A percentile compares a stretch with the other conserved stretches of the same genome.
Conservation (phyloP, 92 coral and sea anemone species). For the Phenganax subtilis region DNA sequence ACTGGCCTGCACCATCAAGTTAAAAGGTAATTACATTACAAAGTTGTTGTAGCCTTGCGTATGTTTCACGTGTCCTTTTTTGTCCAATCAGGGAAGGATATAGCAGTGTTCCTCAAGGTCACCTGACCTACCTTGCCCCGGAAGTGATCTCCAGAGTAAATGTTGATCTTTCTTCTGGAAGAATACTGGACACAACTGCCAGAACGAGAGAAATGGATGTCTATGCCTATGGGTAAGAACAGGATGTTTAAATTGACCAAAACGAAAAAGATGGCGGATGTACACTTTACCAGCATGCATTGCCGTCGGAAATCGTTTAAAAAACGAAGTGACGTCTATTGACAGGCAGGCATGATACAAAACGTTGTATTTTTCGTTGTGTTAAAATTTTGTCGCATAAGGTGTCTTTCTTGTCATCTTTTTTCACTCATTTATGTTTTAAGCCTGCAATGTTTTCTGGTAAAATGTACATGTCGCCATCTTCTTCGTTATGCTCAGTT, state of each 20-base stretch:
- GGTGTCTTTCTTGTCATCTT: too few species aligned
- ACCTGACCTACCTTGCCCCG: conserved; percentile 88
- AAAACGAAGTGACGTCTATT: too few species aligned
- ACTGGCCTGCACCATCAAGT: conserved; percentile 64
- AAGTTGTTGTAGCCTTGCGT: background rate
- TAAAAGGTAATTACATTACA: conserved; percentile 57
- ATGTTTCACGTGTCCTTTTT: background rate
- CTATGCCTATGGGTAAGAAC: conserved; percentile 79
- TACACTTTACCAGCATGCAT: too few species aligned
- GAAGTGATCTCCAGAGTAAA: conserved; percentile 81
- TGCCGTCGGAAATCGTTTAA: too few species aligned
- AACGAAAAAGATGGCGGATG: too few species aligned
- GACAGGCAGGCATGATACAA: too few species aligned
- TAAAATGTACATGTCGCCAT: too few species aligned
- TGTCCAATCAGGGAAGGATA: conserved; percentile 69
- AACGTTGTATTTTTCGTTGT: too few species aligned
- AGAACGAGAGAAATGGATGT: conserved; percentile 68
- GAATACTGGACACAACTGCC: conserved; percentile 56
- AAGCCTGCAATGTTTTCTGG: too few species aligned
- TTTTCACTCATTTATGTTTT: too few species aligned
- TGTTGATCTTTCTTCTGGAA: conserved; percentile 50
- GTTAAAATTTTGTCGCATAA: too few species aligned
- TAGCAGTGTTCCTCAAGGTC: conserved; percentile 89
- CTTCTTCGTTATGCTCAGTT: too few species aligned
- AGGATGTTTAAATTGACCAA: background rate